Conservation (phyloP, 2,888 invertebrate species). For the Orthonychiurus folsomi region DNA sequence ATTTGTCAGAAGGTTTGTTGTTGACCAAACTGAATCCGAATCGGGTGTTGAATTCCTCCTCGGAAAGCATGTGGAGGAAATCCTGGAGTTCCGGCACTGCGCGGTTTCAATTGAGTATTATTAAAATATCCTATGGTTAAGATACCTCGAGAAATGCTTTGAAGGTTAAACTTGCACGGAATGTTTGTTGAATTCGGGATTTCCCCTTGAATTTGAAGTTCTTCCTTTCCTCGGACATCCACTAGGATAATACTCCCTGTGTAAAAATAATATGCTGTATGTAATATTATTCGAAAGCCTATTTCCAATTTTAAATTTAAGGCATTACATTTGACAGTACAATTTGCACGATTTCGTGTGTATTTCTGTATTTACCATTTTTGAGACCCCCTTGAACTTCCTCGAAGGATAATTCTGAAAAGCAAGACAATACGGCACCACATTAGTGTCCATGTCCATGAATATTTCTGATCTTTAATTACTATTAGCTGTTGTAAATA, state of each 20-base stretch:
- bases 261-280: neutral
- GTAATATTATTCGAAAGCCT: too few relatives aligned
- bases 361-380: constrained; percentile 19
- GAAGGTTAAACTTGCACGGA: constrained; percentile 27
- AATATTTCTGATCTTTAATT: too few relatives aligned
- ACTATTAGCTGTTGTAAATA: too few relatives aligned
- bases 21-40: constrained; percentile 32
- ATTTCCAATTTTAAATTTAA: too few relatives aligned
- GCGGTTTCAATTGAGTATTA: too few relatives aligned
- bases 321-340: too few relatives aligned
- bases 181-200: constrained; percentile 37
- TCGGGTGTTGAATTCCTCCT: constrained; percentile 34
- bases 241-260: constrained; percentile 28
- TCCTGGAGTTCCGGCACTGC: constrained; percentile 38
- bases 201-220: constrained; percentile 35
- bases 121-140: too few relatives aligned
- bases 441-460: too few relatives aligned
- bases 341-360: too few relatives aligned
- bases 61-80: constrained; percentile 31
- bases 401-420: constrained; percentile 25
- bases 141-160: neutral
- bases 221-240: constrained; percentile 40
- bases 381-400: constrained; percentile 24
- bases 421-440: too few relatives aligned
- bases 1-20: constrained; percentile 20